A percentile compares a stretch with the other conserved stretches of the same genome.
phyloP scores from a whole-genome alignment of 2,888 invertebrate genomes.

The Coremacera marginata region DNA sequence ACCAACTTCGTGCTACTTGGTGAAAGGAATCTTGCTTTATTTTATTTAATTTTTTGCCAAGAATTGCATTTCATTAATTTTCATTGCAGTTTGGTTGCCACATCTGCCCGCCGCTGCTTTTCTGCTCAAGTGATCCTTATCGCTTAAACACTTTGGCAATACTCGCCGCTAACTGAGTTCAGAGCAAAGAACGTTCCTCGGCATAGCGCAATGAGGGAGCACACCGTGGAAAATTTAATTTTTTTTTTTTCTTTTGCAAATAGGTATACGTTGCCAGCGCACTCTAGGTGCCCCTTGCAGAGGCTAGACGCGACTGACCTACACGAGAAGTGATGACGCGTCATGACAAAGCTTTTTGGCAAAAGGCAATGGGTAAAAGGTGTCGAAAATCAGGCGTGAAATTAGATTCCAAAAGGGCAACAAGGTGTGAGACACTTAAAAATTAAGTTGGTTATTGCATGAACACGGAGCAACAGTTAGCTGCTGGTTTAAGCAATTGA shows the following conservation, averaged over 20 bases:
- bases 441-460: slow-evolving; percentile 4
- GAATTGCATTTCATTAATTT: slow-evolving; percentile 36
- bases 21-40: slow-evolving; percentile 8
- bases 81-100: slow-evolving; percentile 11
- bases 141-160: slow-evolving; percentile 42
- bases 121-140: slow-evolving; percentile 33
- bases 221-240: not conserved
- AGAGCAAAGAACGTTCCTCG: slow-evolving; percentile 37
- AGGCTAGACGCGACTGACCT: slow-evolving; percentile 16
- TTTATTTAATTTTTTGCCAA: slow-evolving; percentile 10
- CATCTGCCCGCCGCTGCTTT: not conserved
- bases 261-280: not conserved
- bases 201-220: not conserved
- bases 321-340: slow-evolving; percentile 33
- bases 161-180: slow-evolving; percentile 39
- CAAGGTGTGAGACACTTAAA: slow-evolving; percentile 1
- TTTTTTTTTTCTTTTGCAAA: not conserved
- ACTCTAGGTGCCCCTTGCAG: not conserved
- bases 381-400: slow-evolving; percentile 40
- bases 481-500: not conserved
- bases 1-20: slow-evolving; percentile 8
- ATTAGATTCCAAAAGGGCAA: slow-evolving; percentile 36
- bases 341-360: slow-evolving; percentile 24
- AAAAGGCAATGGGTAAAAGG: not conserved
- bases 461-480: not conserved